Base-by-base conservation (phyloP, 2,113 vertebrate species). In the Odobenus rosmarus region DNA sequence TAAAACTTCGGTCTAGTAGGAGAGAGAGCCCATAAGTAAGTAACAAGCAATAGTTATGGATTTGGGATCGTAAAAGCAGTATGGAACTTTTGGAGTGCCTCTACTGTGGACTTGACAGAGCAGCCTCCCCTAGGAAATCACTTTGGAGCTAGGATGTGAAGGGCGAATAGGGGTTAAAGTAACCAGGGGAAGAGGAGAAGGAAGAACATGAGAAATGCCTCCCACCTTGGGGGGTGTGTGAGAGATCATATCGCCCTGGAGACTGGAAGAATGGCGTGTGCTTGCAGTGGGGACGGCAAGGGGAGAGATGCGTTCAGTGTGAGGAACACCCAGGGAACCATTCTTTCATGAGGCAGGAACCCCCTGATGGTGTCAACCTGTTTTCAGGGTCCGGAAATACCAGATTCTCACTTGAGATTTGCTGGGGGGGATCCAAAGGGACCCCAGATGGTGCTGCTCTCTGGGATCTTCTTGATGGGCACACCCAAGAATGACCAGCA, bases 1-100 rank as follows among this genome's bases (percentile, higher is more conserved):
- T 6, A 31, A 51, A 3, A n/a, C 28, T 18, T 26, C 0, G 57
- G 71, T 18, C 23, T 74, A 31, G 46, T 14, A 39, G 61, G 7
- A 23, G 11, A 55, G 11, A 55, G 3, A 55, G 12, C 3, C 11
- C n/a, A 2, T 57, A 46, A 83, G 16, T 24, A 59, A 42, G 26
- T 31, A 26, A 28, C 62, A 71, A 46, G 36, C 62, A 59, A 18
- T 0, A 1, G 1, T 24, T 26, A 4, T 26, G 15, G 39, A n/a
- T 7, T 62, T 1, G 1, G 7, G 33, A 13, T 31, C 23, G 1
- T 36, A 15, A 49, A n/a, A 18, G 9, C 28, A 6, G 7, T 6
- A 5, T 4, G 53, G 62, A 57, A 39, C 24, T 42, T 49, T 11
- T 23, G 13, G 16, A 42, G n/a, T 3, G 15, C 33, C 49, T 6